Evolutionary conservation across 2,113 vertebrate species (phyloP).

Genomic region (Xerus inauris): DNA sequence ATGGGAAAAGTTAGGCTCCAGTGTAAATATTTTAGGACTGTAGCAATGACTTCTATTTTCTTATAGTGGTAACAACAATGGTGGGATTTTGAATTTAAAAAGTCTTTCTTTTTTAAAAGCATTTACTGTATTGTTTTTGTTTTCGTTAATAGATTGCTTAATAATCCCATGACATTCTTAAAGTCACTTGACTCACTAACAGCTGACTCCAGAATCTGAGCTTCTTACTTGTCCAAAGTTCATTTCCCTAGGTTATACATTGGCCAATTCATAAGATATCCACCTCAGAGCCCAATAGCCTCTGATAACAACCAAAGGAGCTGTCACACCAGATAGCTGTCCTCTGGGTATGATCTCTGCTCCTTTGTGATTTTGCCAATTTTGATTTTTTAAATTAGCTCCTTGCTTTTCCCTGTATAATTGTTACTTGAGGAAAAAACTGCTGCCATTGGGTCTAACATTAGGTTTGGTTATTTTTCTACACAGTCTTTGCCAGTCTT

Average conservation of each 20-base stretch:
- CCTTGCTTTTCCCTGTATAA: not conserved
- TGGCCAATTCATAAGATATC: not conserved
- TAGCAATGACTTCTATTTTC: not conserved
- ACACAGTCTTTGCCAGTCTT: not conserved
- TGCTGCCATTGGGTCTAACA: not conserved
- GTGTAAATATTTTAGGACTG: constrained; percentile 7
- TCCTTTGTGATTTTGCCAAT: not conserved
- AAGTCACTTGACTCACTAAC: not conserved
- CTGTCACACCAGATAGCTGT: not conserved
- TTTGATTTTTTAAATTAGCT: constrained; percentile 24
- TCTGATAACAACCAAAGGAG: not conserved
- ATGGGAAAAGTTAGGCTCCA: not conserved
- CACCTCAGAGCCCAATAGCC: not conserved
- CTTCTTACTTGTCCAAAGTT: not conserved
- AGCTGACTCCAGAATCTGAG: not conserved
- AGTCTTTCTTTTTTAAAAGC: constrained; percentile 21
- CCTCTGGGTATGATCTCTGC: not conserved
- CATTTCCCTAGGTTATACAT: not conserved
- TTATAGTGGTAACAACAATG: not conserved
- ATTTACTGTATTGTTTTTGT: constrained; percentile 7
- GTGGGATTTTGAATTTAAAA: not conserved
- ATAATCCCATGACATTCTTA: not conserved
- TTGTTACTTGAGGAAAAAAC: not conserved
- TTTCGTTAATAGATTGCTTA: constrained; percentile 34
- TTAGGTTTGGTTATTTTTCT: not conserved